These are phyloP conservation scores for Bellardia pandia DNA, from an alignment of 2,888 invertebrate species.

Conservation along the genomic window DNA sequence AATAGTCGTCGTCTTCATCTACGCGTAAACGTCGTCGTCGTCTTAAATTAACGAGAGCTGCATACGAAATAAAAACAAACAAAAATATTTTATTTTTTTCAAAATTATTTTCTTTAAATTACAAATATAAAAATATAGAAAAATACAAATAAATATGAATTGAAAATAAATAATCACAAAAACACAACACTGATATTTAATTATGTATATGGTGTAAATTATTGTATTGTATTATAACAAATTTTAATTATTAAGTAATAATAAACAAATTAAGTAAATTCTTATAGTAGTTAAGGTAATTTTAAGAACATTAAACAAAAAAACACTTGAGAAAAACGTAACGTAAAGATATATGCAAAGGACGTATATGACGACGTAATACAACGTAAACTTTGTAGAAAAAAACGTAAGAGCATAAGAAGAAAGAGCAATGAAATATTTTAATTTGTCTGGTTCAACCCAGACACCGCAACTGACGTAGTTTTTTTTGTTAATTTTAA, in stretches of 20 bases:
- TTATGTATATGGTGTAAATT: too few species aligned
- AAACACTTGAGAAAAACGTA: slow-evolving; percentile 26
- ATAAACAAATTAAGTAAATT: background rate
- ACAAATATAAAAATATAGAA: background rate
- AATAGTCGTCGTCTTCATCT: slow-evolving; percentile 73
- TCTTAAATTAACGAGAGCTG: slow-evolving; percentile 74
- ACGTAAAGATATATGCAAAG: slow-evolving; percentile 27
- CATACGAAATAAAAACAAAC: slow-evolving; percentile 59
- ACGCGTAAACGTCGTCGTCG: slow-evolving; percentile 72
- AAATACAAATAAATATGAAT: background rate
- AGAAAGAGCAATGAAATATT: slow-evolving; percentile 39
- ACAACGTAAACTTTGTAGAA: slow-evolving; percentile 10
- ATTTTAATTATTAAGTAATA: slow-evolving; percentile 6
- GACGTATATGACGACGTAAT: slow-evolving; percentile 54
- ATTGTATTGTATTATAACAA: background rate
- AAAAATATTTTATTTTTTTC: slow-evolving; percentile 54
- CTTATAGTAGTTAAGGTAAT: background rate
- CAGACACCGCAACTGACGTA: slow-evolving; percentile 71
- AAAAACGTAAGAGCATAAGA: slow-evolving; percentile 34
- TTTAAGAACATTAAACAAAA: background rate
- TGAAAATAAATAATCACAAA: slow-evolving; percentile 42
- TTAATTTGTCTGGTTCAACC: slow-evolving; percentile 67
- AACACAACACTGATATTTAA: slow-evolving; percentile 37
- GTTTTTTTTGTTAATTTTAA: slow-evolving; percentile 47
- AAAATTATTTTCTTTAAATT: background rate